Evolutionary conservation across 2,797 vertebrate genomes (phyloP).

Genomic region (Pipistrellus kuhlii): DNA sequence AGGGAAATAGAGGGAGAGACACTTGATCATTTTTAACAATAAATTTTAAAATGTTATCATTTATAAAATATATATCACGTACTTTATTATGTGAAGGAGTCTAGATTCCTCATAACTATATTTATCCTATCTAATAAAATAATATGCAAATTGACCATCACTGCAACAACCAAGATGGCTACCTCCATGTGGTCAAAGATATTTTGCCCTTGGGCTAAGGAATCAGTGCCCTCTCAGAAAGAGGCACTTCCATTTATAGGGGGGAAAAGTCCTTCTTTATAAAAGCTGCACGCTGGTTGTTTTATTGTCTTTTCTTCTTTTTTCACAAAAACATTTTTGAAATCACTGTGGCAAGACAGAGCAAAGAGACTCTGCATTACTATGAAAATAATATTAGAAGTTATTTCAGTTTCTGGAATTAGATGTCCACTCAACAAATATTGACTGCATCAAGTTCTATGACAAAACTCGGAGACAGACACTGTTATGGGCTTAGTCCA

Average conservation of each 20-base stretch:
- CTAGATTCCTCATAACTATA: neutral
- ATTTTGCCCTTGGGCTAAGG: neutral
- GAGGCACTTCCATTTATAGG: neutral
- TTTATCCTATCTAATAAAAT: too few species aligned
- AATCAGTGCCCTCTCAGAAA: conserved; percentile 10
- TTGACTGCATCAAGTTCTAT: neutral
- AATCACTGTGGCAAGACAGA: neutral
- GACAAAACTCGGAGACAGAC: neutral
- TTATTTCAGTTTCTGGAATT: conserved; percentile 26
- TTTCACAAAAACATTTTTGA: conserved; percentile 42
- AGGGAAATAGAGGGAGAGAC: too few species aligned
- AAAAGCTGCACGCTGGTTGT: neutral
- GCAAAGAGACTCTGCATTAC: neutral
- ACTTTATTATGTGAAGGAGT: neutral
- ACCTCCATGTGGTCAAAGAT: too few species aligned
- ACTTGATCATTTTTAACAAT: conserved; percentile 44
- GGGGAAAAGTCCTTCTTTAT: neutral
- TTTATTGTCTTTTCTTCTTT: conserved; percentile 29
- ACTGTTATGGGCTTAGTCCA: neutral
- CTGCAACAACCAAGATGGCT: too few species aligned
- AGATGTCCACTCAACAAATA: conserved; percentile 43
- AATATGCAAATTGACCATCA: too few species aligned
- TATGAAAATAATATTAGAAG: conserved; percentile 42
- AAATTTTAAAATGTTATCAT: conserved; percentile 15
- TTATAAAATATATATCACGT: conserved; percentile 2